Conservation (phyloP, 2,888 invertebrate genomes). For the Brassicogethes aeneus region DNA sequence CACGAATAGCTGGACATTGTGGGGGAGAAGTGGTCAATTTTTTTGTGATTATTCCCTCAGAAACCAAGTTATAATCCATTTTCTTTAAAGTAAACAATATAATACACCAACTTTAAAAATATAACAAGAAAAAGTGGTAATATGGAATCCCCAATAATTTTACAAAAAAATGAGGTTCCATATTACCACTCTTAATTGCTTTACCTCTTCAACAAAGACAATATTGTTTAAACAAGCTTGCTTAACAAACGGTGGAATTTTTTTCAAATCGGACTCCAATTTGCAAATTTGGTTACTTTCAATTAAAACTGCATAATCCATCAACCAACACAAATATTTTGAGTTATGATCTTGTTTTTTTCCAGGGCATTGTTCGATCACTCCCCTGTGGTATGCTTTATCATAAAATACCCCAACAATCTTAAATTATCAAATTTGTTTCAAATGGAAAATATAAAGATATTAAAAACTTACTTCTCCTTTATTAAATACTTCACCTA, state of each 20-base stretch:
- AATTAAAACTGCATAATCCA: conserved; percentile 25
- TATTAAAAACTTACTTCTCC: conserved; percentile 16
- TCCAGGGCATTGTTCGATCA: conserved; percentile 10
- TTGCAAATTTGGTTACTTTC: conserved; percentile 18
- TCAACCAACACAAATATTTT: conserved; percentile 24
- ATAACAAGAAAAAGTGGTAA: no score
- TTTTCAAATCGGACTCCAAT: conserved; percentile 16
- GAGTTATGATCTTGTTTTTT: neutral
- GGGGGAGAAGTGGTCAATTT: no score
- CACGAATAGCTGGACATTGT: conserved; percentile 8
- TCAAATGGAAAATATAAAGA: no score
- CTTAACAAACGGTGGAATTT: conserved; percentile 16
- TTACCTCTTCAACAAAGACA: conserved; percentile 22
- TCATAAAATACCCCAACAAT: conserved; percentile 18
- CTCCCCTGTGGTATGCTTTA: conserved; percentile 14
- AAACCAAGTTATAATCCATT: conserved; percentile 14
- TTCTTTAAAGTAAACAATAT: conserved; percentile 7
- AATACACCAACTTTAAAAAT: neutral
- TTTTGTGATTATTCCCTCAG: no score
- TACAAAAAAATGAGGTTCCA: neutral
- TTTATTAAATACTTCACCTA: conserved; percentile 10
- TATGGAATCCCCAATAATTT: no score
- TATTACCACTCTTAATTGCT: neutral
- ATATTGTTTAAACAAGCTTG: conserved; percentile 27
- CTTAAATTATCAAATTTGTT: no score